Base-by-base conservation (phyloP, 1,140 invertebrate species). In the Cherax quadricarinatus region DNA sequence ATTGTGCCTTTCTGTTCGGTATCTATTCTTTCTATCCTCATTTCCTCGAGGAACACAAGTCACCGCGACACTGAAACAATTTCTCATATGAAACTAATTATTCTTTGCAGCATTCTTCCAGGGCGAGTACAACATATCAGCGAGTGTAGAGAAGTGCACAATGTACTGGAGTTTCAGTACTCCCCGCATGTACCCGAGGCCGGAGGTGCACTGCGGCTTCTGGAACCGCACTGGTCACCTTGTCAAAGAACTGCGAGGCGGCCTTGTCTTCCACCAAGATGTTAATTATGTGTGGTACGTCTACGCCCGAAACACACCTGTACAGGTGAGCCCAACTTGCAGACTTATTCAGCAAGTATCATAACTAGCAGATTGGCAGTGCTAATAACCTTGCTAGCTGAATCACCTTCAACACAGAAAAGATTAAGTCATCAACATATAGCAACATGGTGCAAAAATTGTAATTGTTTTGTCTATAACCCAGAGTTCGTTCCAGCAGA, bases 81-180 rank as follows among this genome's bases (percentile, higher is more conserved):
- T 41, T 41, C 30, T 41, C 5, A 66, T 21, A 66, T 5, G 62
- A 66, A 16, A 66, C 18, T 21, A 12, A 66, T 18, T 10, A 9
- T 30, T 3, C 30, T 6, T 30, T 75, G 6, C 70, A 75, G 70
- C 70, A 6, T 75, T 75, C 24, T 75, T 75, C 70, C n/a, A 75
- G 70, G 81, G 57, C 14, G 18, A 12, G 6, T 82, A 82, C 81
- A 60, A 57, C 21, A 53, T 82, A 24, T 53, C 81, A 24, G 81
- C 81, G 49, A 51, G 41, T 3, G 49, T 82, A 21, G 81, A 82
- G 51, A 24, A n/a, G 10, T 82, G 81, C 16, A 57, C 81, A 2
- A 18, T 82, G 49, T 57, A 57, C 81, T 82, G 81, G 81, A 82
- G 18, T 51, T 82, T 21, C 49, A 82, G 51, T 10, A 82, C 81